A percentile compares a stretch with the other conserved stretches of the same genome.
phyloP scores from a whole-genome alignment of 2,797 vertebrate species.

The Intellagama lesueurii region DNA sequence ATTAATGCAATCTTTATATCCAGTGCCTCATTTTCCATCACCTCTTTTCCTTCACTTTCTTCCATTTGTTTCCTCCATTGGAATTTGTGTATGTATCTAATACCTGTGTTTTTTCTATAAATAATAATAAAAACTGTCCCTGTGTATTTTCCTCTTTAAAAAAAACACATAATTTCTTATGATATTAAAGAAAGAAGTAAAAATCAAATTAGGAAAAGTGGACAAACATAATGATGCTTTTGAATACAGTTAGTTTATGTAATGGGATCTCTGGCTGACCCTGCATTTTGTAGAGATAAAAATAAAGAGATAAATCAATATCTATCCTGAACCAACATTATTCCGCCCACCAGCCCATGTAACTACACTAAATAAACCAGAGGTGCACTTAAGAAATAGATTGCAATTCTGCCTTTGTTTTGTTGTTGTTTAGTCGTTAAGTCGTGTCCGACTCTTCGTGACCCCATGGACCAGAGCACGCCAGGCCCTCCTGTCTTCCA shows the following conservation, averaged over 20 bases:
- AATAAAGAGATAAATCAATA: conserved; percentile 35
- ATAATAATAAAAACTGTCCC: too few species aligned
- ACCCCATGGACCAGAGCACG: too few species aligned
- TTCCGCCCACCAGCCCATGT: not conserved
- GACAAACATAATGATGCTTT: conserved; percentile 1
- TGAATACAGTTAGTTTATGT: conserved; percentile 4
- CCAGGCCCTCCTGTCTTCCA: too few species aligned
- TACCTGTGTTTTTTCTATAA: not conserved
- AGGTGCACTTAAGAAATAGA: not conserved
- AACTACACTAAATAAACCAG: not conserved
- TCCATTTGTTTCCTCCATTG: not conserved
- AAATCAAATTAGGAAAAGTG: conserved; percentile 44
- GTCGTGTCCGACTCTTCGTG: too few species aligned
- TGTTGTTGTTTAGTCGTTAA: too few species aligned
- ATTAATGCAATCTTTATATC: not conserved
- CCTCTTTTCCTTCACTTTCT: too few species aligned
- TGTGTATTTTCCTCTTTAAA: not conserved
- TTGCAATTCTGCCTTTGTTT: not conserved
- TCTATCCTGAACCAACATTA: conserved; percentile 4
- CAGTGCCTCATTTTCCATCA: not conserved
- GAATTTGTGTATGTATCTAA: not conserved
- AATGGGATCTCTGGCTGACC: conserved; percentile 13
- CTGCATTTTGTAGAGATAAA: conserved; percentile 22
- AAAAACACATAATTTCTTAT: not conserved
- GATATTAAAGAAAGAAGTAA: conserved; percentile 37